Percentiles rank a stretch among this genome's conserved stretches.
phyloP scores from a whole-genome alignment of 2,797 vertebrate genomes.

The Poeciliopsis presidionis region DNA sequence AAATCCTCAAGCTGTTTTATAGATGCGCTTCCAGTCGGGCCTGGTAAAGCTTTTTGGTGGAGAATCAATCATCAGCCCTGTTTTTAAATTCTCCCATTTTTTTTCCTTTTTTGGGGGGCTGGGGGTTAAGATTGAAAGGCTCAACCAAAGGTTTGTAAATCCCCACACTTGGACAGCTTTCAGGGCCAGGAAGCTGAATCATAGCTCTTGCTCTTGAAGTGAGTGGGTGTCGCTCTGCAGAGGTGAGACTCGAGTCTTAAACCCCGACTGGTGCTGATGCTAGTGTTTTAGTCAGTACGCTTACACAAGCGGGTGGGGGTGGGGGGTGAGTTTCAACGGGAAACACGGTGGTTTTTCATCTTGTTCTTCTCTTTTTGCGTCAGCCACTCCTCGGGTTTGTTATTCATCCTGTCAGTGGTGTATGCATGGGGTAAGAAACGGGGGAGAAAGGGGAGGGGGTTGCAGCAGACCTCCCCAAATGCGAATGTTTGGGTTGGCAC shows the following conservation, averaged over 20 bases:
- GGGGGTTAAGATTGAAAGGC: slow-evolving; percentile 20
- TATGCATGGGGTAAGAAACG: slow-evolving; percentile 45
- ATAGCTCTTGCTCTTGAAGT: slow-evolving; percentile 37
- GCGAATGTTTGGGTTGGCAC: slow-evolving; percentile 77
- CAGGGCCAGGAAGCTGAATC: slow-evolving; percentile 38
- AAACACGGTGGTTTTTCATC: slow-evolving; percentile 29
- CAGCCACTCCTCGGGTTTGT: slow-evolving; percentile 63
- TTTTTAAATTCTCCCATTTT: not conserved
- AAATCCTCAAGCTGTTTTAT: slow-evolving; percentile 32
- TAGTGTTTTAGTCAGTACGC: slow-evolving; percentile 41
- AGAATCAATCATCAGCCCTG: slow-evolving; percentile 33
- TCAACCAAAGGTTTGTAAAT: slow-evolving; percentile 43
- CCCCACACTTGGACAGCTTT: slow-evolving; percentile 30
- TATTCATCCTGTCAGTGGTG: slow-evolving; percentile 73
- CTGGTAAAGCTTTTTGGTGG: slow-evolving; percentile 43
- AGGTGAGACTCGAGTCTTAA: slow-evolving; percentile 37
- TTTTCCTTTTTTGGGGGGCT: slow-evolving; percentile 4
- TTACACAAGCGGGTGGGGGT: slow-evolving; percentile 27
- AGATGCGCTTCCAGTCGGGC: slow-evolving; percentile 59
- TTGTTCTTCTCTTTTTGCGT: slow-evolving; percentile 29
- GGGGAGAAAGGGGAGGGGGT: slow-evolving; percentile 46
- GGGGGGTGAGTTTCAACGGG: slow-evolving; percentile 21
- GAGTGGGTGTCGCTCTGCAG: slow-evolving; percentile 43
- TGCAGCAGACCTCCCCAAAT: slow-evolving; percentile 65
- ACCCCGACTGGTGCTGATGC: slow-evolving; percentile 39